Evolutionary conservation across 2,797 vertebrate genomes (phyloP).

Genomic region (Zenarchopterus dispar): DNA sequence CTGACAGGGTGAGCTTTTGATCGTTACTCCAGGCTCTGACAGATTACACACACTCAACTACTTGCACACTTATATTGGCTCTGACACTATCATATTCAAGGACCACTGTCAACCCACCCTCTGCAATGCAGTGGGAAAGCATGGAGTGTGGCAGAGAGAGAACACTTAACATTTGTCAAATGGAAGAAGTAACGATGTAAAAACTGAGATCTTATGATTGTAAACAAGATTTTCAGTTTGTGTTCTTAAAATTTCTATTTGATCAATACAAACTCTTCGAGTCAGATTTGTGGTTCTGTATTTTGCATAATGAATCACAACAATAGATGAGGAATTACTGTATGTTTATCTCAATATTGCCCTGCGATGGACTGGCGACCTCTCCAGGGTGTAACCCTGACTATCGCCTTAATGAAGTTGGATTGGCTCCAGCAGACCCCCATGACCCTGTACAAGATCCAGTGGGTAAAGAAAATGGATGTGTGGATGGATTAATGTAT

Average conservation of each 20-base stretch:
- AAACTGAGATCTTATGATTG: slow-evolving; percentile 6
- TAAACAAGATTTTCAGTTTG: slow-evolving; percentile 1
- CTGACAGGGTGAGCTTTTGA: slow-evolving; percentile 68
- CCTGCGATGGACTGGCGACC: no score
- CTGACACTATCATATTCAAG: slow-evolving; percentile 61
- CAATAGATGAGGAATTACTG: neutral
- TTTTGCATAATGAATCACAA: neutral
- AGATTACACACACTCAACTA: slow-evolving; percentile 56
- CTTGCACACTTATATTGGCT: slow-evolving; percentile 40
- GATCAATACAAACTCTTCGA: neutral
- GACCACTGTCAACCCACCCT: slow-evolving; percentile 63
- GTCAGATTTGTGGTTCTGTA: neutral
- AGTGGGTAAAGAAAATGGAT: no score
- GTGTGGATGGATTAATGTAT: neutral
- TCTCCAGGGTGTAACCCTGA: no score
- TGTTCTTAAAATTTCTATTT: neutral
- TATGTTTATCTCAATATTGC: no score
- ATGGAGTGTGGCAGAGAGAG: slow-evolving; percentile 15
- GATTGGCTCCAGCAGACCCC: no score
- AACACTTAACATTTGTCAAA: slow-evolving; percentile 22
- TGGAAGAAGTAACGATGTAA: neutral
- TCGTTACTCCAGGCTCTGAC: slow-evolving; percentile 60
- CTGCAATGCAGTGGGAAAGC: slow-evolving; percentile 56
- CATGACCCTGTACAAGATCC: no score
- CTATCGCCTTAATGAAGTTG: no score